A percentile compares a stretch with the other conserved stretches of the same genome.
Evolutionary conservation across 2,797 vertebrate species (phyloP).

Genomic region (Dipus sagitta): DNA sequence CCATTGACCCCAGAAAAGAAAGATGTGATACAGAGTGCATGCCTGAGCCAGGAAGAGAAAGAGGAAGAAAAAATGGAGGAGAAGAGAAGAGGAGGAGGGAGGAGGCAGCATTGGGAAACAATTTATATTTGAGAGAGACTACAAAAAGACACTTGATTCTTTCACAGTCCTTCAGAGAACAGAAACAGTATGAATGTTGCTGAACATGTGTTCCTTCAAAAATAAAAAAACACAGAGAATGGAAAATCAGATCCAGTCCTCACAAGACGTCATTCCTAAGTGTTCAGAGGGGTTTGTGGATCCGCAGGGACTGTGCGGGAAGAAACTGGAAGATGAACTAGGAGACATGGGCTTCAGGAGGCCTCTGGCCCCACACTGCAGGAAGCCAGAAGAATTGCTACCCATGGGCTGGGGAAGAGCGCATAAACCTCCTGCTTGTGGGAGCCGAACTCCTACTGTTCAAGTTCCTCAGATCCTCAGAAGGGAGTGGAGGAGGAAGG

Average conservation of each 20-base stretch:
- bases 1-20: not conserved
- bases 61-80: not conserved
- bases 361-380: not conserved
- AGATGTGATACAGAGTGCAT: not conserved
- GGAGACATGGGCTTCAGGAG: fast-evolving
- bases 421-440: fast-evolving
- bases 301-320: fast-evolving
- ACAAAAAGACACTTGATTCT: not conserved
- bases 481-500: not conserved
- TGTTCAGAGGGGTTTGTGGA: fast-evolving
- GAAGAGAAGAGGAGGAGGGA: fast-evolving
- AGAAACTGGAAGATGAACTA: fast-evolving
- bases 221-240: conserved; percentile 19
- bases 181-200: not conserved
- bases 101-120: not conserved
- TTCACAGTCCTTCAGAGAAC: conserved; percentile 16
- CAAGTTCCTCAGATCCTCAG: not conserved
- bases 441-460: fast-evolving
- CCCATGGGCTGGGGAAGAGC: fast-evolving
- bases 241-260: not conserved
- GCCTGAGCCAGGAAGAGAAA: too few relatives aligned
- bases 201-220: not conserved
- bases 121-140: not conserved
- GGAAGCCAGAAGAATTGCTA: fast-evolving
- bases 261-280: not conserved